Evolutionary conservation across 2,113 vertebrate species (phyloP), one percentile per base, ranked within the genome.

Genomic region (Emydocephalus ijimae): DNA sequence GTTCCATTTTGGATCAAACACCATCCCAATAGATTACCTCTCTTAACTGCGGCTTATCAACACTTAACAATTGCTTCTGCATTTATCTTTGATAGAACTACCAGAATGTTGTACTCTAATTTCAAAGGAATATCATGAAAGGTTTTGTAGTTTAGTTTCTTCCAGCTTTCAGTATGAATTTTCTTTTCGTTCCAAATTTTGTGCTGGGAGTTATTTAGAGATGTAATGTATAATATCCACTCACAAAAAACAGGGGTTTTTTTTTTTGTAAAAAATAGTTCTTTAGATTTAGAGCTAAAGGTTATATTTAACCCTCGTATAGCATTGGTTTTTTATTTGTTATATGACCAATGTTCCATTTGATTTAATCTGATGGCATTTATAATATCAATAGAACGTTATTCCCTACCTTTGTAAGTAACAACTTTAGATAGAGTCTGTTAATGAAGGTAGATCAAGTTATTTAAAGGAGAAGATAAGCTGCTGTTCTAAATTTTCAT

Each of bases 1-100:
- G 94, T 97, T 97, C 96, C 96, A 96, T 97, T 97, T 96, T 95
- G 95, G 95, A 97, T 97, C 97, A 97, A 97, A 92, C 97, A 96
- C 93, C 95, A 95, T 98, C 95, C 95, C 95, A 95, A 95, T 93
- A 94, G 95, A 96, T 97, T 96, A 97, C 94, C 96, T 95, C 96
- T 97, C 94, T 94, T 95, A 91, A 91, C 94, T 86, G 94, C 96
- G 96, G 94, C 96, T 96, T 96, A 97, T 97, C 95, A 96, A 96
- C 95, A 97, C 95, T 96, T 96, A 96, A 85, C 95, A 96, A 97
- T 97, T 97, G 96, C 95, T 96, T 97, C 95, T 97, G 91, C 95
- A 94, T 96, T 96, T 97, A 95, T 95, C 95, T 97, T 97, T 95
- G 94, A 96, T 96, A 95, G 95, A 95, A 96, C 89, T 95, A 97